These are phyloP conservation scores for Drosophila niveifrons DNA, from an alignment of 2,888 invertebrate species.

Conservation along the genomic window DNA sequence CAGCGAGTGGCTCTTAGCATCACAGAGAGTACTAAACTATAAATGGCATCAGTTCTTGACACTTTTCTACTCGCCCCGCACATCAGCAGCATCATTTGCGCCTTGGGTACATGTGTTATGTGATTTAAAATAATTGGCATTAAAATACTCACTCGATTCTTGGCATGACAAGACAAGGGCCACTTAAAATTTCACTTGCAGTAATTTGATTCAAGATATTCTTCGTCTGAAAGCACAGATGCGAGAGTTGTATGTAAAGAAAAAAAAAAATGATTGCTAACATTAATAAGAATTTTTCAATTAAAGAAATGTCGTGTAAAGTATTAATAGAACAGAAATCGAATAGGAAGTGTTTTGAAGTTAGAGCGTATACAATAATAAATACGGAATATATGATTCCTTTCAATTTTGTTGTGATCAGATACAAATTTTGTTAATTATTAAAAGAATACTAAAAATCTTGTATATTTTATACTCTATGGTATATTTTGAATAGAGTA, in stretches of 20 bases:
- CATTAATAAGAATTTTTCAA: no score
- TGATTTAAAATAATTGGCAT: conserved; percentile 54
- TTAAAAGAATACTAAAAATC: no score
- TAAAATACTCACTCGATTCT: conserved; percentile 44
- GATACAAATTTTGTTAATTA: no score
- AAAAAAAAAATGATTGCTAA: not conserved
- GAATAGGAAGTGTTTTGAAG: no score
- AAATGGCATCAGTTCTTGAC: conserved; percentile 25
- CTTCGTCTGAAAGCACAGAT: conserved; percentile 13
- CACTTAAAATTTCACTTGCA: conserved; percentile 57
- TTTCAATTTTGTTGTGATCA: no score
- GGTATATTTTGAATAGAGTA: no score
- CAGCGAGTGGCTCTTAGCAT: not conserved
- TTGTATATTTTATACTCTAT: no score
- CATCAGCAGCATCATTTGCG: not conserved
- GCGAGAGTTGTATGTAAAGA: not conserved
- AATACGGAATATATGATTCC: no score
- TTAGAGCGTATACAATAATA: no score
- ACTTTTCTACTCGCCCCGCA: not conserved
- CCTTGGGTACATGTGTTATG: conserved; percentile 1
- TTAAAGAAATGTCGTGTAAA: no score
- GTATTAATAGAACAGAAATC: no score
- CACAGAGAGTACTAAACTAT: not conserved
- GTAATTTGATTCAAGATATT: conserved; percentile 44
- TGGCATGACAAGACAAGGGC: conserved; percentile 49